These are phyloP conservation scores for Oplegnathus fasciatus DNA, from an alignment of 2,113 vertebrate genomes.

Conservation along the genomic window DNA sequence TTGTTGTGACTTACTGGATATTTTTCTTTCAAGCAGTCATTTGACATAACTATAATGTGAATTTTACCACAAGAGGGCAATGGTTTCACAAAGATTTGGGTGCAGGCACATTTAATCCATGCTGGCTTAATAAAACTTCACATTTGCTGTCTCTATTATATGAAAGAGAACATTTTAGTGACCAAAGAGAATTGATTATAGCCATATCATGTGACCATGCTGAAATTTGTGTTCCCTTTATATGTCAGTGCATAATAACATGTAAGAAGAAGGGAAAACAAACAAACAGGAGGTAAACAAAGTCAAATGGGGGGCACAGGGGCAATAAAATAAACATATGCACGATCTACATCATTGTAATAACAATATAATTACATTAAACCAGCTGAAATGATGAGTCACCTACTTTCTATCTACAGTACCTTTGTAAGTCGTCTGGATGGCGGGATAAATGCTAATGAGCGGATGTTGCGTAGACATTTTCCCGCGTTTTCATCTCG, in stretches of 20 bases:
- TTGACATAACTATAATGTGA: neutral
- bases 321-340: too few relatives aligned
- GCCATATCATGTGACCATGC: neutral
- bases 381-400: neutral
- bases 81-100: neutral
- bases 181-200: neutral
- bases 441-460: conserved; percentile 45
- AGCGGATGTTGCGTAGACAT: conserved; percentile 72
- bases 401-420: too few relatives aligned
- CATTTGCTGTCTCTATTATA: too few relatives aligned
- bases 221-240: neutral
- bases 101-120: too few relatives aligned
- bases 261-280: neutral
- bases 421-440: neutral
- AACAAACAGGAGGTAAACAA: neutral
- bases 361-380: neutral
- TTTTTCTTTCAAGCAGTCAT: neutral
- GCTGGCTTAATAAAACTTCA: fast-evolving
- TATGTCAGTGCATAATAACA: neutral
- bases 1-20: neutral
- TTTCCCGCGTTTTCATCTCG: conserved; percentile 80
- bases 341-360: neutral
- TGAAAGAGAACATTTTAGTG: neutral
- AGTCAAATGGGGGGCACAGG: too few relatives aligned
- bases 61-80: conserved; percentile 55